Evolutionary conservation across 2,888 invertebrate genomes (phyloP).

Genomic region (Penaeus monodon): DNA sequence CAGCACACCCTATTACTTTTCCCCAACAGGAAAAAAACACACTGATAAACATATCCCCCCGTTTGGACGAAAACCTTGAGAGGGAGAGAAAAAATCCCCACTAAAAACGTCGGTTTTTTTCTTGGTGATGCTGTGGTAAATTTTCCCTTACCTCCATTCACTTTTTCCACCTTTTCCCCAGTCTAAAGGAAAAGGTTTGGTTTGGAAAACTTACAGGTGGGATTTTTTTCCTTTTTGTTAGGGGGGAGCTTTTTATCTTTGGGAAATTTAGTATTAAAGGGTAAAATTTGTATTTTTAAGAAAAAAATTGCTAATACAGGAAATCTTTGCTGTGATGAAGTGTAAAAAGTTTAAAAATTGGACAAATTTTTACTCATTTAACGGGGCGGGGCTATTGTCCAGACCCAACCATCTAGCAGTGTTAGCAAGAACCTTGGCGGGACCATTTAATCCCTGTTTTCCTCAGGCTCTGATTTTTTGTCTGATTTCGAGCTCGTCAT

Average conservation of each 20-base stretch:
- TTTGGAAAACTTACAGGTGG: slow-evolving; percentile 88
- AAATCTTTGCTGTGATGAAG: not conserved
- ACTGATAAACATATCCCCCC: slow-evolving; percentile 97
- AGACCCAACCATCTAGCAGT: slow-evolving; percentile 97
- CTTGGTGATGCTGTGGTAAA: slow-evolving; percentile 98
- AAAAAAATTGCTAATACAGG: not conserved
- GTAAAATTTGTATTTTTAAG: too few species aligned
- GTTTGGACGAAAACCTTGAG: slow-evolving; percentile 89
- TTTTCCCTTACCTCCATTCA: slow-evolving; percentile 95
- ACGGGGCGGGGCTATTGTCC: slow-evolving; percentile 90
- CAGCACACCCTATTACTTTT: not conserved
- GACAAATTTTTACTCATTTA: not conserved
- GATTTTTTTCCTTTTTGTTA: not conserved
- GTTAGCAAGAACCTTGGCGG: slow-evolving; percentile 88
- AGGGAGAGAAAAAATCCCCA: slow-evolving; percentile 93
- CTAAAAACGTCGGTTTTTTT: slow-evolving; percentile 96
- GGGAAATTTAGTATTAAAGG: too few species aligned
- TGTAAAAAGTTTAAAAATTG: not conserved
- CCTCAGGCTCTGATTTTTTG: slow-evolving; percentile 99
- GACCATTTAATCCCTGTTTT: slow-evolving; percentile 97
- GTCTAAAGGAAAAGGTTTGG: slow-evolving; percentile 97
- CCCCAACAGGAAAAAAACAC: slow-evolving; percentile 87
- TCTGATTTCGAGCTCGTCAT: slow-evolving; percentile 93
- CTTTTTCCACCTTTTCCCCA: slow-evolving; percentile 95
- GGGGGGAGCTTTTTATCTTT: not conserved